Evolutionary conservation across 1,140 invertebrate genomes (phyloP).

Genomic region (Formica exsecta): DNA sequence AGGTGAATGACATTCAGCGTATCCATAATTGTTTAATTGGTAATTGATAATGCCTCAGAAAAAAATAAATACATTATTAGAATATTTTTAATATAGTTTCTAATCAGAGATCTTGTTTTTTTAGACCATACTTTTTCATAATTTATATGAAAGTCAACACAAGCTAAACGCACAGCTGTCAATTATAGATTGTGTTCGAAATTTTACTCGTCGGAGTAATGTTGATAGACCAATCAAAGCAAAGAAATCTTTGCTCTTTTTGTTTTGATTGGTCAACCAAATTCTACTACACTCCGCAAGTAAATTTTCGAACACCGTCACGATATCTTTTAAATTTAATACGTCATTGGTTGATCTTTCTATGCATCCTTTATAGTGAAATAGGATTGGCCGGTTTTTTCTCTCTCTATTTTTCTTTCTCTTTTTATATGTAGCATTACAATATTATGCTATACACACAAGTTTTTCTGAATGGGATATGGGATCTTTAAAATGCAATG

Average conservation of each 20-base stretch:
- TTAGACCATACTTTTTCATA: background rate
- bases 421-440: background rate
- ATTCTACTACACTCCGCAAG: too few species aligned
- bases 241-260: too few species aligned
- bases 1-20: slow-evolving; percentile 71
- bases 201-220: too few species aligned
- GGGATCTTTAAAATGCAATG: background rate
- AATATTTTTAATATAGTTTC: background rate
- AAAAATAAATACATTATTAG: background rate
- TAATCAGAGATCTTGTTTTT: background rate
- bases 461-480: background rate
- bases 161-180: too few species aligned
- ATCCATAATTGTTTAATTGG: background rate
- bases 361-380: background rate
- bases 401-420: too few species aligned
- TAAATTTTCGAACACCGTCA: too few species aligned
- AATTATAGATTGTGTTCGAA: too few species aligned
- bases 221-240: too few species aligned
- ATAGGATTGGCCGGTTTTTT: background rate
- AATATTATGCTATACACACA: background rate
- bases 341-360: background rate
- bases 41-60: background rate
- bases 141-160: too few species aligned
- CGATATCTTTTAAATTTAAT: background rate
- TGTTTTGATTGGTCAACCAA: too few species aligned